Percentiles rank a stretch among this genome's conserved stretches.
Conservation (phyloP, 2,797 vertebrate species). For the Artibeus lituratus region DNA sequence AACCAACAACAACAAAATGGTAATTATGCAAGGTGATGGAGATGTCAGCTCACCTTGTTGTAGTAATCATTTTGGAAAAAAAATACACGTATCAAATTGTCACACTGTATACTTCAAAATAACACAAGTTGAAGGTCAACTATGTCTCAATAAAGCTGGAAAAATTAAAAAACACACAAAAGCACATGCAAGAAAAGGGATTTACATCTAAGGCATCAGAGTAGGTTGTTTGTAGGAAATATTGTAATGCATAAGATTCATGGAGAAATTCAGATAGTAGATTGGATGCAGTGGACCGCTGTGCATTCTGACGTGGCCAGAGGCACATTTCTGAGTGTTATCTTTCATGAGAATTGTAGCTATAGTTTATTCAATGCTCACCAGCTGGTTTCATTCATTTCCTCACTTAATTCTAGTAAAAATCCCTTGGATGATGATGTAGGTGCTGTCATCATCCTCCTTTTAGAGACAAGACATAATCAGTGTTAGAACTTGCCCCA, state of each 20-base stretch:
- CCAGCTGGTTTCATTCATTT: neutral
- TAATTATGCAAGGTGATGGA: neutral
- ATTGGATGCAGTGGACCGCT: neutral
- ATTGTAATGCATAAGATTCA: neutral
- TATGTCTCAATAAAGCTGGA: neutral
- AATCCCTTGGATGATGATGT: neutral
- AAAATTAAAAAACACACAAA: neutral
- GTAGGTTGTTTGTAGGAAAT: neutral
- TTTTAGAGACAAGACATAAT: neutral
- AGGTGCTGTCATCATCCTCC: neutral
- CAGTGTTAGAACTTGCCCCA: neutral
- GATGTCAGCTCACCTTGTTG: neutral
- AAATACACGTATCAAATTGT: neutral
- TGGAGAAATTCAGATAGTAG: neutral
- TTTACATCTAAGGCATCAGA: neutral
- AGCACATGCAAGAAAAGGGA: neutral
- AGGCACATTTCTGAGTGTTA: neutral
- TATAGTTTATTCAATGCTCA: neutral
- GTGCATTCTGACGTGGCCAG: neutral
- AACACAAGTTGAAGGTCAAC: neutral
- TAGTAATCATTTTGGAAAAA: neutral
- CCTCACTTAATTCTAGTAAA: neutral
- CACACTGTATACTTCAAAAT: neutral
- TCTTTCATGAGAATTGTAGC: neutral
- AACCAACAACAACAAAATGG: neutral